Evolutionary conservation across 2,113 vertebrate species (phyloP).

Genomic region (Psophia crepitans): DNA sequence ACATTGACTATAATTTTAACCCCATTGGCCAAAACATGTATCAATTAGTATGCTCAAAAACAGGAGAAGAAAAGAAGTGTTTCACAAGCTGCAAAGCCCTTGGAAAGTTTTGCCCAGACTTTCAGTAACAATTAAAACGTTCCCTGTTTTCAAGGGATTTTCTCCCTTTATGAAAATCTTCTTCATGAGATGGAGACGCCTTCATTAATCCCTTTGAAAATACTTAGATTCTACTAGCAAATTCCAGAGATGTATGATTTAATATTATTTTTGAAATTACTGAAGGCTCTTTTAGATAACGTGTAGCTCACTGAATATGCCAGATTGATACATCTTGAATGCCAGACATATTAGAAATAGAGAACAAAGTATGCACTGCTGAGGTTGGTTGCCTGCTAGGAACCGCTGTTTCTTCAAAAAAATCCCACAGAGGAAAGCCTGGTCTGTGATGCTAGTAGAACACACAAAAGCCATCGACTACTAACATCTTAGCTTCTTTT

Average conservation of each 20-base stretch:
- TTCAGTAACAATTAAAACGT: background rate
- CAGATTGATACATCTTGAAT: background rate
- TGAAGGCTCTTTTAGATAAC: background rate
- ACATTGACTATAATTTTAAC: background rate
- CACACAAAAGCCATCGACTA: background rate
- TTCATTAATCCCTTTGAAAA: background rate
- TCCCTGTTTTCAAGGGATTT: background rate
- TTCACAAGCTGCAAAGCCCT: background rate
- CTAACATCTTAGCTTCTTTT: background rate
- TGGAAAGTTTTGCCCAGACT: background rate
- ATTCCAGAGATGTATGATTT: background rate
- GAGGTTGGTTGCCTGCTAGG: background rate
- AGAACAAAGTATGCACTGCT: background rate
- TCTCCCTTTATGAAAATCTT: background rate
- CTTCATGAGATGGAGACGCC: background rate
- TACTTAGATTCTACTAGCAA: background rate
- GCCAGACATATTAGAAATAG: background rate
- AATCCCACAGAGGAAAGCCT: background rate
- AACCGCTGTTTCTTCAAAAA: background rate
- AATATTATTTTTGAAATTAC: background rate
- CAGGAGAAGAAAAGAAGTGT: background rate
- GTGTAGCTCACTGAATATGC: background rate
- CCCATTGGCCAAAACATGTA: background rate
- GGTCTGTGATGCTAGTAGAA: background rate
- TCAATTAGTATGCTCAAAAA: background rate